Evolutionary conservation across 1,140 invertebrate species (phyloP).

Genomic region (Drosophila erecta): DNA sequence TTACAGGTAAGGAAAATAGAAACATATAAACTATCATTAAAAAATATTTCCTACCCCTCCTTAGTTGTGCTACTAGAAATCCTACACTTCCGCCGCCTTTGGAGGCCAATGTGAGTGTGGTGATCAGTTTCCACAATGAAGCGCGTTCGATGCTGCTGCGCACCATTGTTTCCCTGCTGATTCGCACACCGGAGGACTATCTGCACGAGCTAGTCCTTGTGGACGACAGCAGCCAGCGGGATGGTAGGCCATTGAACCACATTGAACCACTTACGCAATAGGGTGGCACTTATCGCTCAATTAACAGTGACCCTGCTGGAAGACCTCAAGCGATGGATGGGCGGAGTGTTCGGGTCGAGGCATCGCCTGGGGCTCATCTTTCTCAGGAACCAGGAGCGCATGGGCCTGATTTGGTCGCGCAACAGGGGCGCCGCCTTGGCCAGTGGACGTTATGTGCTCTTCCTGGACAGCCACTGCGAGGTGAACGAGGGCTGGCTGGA

Average conservation of each 20-base stretch:
- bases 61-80: constrained; percentile 30
- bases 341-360: constrained; percentile 79
- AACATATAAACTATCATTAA: not conserved
- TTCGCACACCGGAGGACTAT: constrained; percentile 90
- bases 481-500: constrained; percentile 89
- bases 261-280: not conserved
- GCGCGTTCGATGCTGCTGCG: constrained; percentile 92
- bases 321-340: constrained; percentile 85
- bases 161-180: constrained; percentile 90
- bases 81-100: constrained; percentile 28
- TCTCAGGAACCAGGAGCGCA: constrained; percentile 88
- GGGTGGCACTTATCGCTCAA: not conserved
- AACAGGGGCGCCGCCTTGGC: constrained; percentile 88
- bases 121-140: constrained; percentile 94
- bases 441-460: constrained; percentile 89
- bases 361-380: constrained; percentile 20
- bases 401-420: constrained; percentile 91
- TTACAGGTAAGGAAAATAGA: constrained; percentile 26
- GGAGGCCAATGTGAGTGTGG: constrained; percentile 87
- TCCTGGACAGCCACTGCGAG: constrained; percentile 94
- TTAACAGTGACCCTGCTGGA: constrained; percentile 39
- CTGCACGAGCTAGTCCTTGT: constrained; percentile 96
- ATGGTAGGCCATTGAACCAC: constrained; percentile 82
- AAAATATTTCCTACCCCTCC: too few relatives aligned
- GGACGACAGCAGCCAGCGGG: constrained; percentile 93